A percentile compares a stretch with the other conserved stretches of the same genome.
These are phyloP conservation scores for Litocranius walleri DNA, from an alignment of 2,113 vertebrate species.

Conservation along the genomic window DNA sequence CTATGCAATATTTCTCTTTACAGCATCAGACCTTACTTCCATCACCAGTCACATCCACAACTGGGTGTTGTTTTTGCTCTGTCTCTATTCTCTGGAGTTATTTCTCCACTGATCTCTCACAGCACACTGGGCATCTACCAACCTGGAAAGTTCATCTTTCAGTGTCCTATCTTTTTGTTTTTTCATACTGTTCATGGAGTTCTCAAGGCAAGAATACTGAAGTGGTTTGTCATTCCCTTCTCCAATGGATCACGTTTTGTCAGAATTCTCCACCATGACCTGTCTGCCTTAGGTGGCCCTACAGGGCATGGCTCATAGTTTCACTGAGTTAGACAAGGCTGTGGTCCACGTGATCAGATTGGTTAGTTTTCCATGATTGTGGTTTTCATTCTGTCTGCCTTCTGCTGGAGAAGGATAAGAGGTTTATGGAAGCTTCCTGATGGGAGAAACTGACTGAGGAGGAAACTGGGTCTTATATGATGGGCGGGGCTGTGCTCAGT, in stretches of 20 bases:
- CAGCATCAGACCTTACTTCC: not conserved
- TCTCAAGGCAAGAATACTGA: not conserved
- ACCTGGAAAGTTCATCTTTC: not conserved
- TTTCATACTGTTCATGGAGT: not conserved
- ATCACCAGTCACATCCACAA: not conserved
- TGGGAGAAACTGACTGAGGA: not conserved
- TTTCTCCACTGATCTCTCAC: not conserved
- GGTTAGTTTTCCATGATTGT: not conserved
- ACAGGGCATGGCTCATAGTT: not conserved
- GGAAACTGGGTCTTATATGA: not conserved
- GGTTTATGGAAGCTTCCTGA: not conserved
- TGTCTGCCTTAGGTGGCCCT: not conserved
- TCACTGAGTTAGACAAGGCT: not conserved
- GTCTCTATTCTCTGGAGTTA: not conserved
- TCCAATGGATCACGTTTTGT: not conserved
- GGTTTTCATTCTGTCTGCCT: not conserved
- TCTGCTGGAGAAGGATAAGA: not conserved
- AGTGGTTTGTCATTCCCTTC: not conserved
- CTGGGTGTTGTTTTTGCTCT: not conserved
- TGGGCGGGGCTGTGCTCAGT: not conserved
- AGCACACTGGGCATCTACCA: not conserved
- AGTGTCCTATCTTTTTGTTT: not conserved
- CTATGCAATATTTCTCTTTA: not conserved
- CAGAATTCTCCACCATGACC: not conserved
- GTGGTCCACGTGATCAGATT: not conserved